A percentile compares a stretch with the other conserved stretches of the same genome.
phyloP scores from a whole-genome alignment of 1,140 invertebrate genomes.

The Stegodyphus mimosarum region DNA sequence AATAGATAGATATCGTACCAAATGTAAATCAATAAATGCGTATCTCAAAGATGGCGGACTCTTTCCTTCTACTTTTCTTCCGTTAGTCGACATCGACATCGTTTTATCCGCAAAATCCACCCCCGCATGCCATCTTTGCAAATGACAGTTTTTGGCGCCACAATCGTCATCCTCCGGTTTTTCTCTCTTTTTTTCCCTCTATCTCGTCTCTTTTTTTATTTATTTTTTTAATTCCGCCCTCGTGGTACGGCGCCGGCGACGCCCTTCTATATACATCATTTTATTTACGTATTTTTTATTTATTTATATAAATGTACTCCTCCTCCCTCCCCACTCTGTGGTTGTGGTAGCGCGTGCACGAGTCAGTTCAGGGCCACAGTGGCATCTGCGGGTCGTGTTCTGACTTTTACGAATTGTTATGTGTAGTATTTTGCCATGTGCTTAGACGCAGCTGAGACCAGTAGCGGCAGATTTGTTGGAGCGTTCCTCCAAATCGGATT shows the following conservation, averaged over 20 bases:
- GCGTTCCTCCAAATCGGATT: too few relatives aligned
- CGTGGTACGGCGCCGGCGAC: slow-evolving; percentile 14
- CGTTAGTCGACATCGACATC: slow-evolving; percentile 28
- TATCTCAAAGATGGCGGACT: too few relatives aligned
- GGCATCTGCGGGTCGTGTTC: too few relatives aligned
- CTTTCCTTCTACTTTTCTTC: background rate
- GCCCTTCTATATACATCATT: slow-evolving; percentile 3
- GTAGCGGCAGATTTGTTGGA: too few relatives aligned
- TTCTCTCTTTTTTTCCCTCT: background rate
- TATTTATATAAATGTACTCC: background rate
- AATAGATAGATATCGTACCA: too few relatives aligned
- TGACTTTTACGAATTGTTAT: too few relatives aligned
- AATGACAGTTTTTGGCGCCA: slow-evolving; percentile 58
- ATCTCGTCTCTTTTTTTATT: too few relatives aligned
- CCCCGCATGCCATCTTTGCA: background rate
- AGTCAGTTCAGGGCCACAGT: too few relatives aligned
- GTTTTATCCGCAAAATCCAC: slow-evolving; percentile 11
- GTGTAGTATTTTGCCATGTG: too few relatives aligned
- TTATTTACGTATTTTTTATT: background rate
- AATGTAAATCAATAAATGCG: too few relatives aligned
- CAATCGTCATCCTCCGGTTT: slow-evolving; percentile 34
- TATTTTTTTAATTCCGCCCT: slow-evolving; percentile 5
- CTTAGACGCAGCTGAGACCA: too few relatives aligned
- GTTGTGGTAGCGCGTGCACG: background rate
- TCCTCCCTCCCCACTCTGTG: background rate